A percentile compares a stretch with the other conserved stretches of the same genome.
Conservation (phyloP, 2,888 invertebrate species). For the Hecatera dysodea region DNA sequence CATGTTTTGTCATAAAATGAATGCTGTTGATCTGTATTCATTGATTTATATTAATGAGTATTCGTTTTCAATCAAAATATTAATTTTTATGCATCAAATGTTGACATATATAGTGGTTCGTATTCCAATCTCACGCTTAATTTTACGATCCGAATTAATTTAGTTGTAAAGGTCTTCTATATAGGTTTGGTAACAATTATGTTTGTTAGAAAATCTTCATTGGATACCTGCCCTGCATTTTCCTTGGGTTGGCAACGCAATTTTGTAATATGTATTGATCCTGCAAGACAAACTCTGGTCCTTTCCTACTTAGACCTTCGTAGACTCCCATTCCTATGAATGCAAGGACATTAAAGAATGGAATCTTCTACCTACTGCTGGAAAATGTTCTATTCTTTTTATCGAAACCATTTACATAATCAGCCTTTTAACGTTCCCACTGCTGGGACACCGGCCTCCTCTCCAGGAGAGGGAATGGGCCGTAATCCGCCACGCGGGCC, state of each 20-base stretch:
- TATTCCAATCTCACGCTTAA: slow-evolving; percentile 20
- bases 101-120: not conserved
- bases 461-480: too few relatives aligned
- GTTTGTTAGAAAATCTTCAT: too few relatives aligned
- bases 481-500: too few relatives aligned
- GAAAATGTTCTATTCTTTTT: not conserved
- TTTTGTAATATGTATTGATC: too few relatives aligned
- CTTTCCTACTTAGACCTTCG: not conserved
- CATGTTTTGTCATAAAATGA: not conserved
- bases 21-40: slow-evolving; percentile 20
- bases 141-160: not conserved
- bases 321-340: not conserved
- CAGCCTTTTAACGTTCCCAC: too few relatives aligned
- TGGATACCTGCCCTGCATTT: not conserved
- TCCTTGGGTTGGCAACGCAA: too few relatives aligned
- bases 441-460: too few relatives aligned
- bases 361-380: not conserved
- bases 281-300: not conserved
- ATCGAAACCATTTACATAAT: too few relatives aligned
- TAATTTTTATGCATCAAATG: not conserved
- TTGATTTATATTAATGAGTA: slow-evolving; percentile 26
- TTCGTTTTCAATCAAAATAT: slow-evolving; percentile 33
- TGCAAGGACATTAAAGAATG: not conserved
- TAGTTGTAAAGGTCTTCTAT: not conserved
- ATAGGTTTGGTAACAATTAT: too few relatives aligned